Evolutionary conservation across 1,140 invertebrate species (phyloP).

Genomic region (Dendroctonus ponderosae): DNA sequence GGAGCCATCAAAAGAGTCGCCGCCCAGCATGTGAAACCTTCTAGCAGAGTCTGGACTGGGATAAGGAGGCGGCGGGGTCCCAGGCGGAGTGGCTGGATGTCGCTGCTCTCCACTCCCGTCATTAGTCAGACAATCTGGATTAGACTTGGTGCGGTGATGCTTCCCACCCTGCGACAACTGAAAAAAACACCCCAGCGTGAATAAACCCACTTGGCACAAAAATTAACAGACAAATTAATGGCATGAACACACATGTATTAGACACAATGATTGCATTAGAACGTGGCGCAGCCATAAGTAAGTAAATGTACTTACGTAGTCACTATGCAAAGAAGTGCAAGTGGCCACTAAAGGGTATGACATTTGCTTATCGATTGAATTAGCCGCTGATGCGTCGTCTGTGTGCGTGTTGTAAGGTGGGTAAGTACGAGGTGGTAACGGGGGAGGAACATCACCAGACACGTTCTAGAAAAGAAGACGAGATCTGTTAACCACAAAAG

Average conservation of each 20-base stretch:
- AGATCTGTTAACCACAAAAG: neutral
- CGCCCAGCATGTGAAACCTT: neutral
- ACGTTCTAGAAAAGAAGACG: constrained; percentile 16
- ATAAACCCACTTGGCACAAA: no score
- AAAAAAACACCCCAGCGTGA: constrained; percentile 15
- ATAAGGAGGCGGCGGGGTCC: constrained; percentile 85
- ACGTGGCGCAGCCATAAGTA: neutral
- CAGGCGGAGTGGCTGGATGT: constrained; percentile 65
- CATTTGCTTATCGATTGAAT: constrained; percentile 60
- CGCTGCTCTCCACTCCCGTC: constrained; percentile 54
- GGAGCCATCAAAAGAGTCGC: constrained; percentile 17
- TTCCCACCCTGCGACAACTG: constrained; percentile 50
- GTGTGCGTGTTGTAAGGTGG: constrained; percentile 49
- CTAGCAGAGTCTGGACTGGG: constrained; percentile 34
- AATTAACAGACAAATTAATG: no score
- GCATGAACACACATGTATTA: no score
- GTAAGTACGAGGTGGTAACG: constrained; percentile 61
- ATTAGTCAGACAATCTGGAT: constrained; percentile 64
- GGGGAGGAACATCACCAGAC: constrained; percentile 53
- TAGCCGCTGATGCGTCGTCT: constrained; percentile 54
- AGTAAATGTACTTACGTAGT: constrained; percentile 29
- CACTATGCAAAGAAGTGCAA: constrained; percentile 51
- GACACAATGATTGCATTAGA: neutral
- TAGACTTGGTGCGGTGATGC: constrained; percentile 69
- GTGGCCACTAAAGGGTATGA: constrained; percentile 56